phyloP scores from a whole-genome alignment of 1,140 invertebrate species.

The Amphibalanus amphitrite region DNA sequence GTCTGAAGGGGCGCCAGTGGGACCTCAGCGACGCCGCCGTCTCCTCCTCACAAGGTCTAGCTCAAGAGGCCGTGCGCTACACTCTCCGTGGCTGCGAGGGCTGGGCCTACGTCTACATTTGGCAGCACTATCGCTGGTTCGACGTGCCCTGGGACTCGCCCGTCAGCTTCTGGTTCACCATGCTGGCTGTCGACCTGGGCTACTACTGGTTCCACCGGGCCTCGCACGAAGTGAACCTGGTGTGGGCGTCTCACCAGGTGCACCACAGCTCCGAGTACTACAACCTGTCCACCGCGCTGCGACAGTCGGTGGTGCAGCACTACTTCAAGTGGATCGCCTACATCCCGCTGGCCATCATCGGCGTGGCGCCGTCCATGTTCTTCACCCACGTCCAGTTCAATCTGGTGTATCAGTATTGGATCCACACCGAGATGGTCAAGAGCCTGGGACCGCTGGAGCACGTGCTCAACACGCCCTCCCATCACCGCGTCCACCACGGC shows the following conservation, averaged over 20 bases:
- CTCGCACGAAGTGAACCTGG: slow-evolving; percentile 60
- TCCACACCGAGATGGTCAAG: slow-evolving; percentile 64
- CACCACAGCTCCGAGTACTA: slow-evolving; percentile 92
- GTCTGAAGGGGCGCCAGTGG: too few relatives aligned
- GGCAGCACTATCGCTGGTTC: neutral
- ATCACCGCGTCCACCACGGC: slow-evolving; percentile 7
- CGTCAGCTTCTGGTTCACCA: slow-evolving; percentile 25
- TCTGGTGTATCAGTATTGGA: slow-evolving; percentile 55
- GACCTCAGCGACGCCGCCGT: too few relatives aligned
- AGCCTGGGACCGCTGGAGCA: slow-evolving; percentile 63
- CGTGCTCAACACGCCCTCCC: slow-evolving; percentile 70
- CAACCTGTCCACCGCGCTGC: slow-evolving; percentile 67
- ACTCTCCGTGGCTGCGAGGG: too few relatives aligned
- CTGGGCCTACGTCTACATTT: too few relatives aligned
- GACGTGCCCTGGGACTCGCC: neutral
- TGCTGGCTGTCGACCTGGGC: slow-evolving; percentile 60
- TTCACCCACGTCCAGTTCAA: slow-evolving; percentile 47
- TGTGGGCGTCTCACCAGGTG: slow-evolving; percentile 88
- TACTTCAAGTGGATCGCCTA: slow-evolving; percentile 53
- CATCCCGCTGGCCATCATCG: slow-evolving; percentile 56
- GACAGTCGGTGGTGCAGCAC: slow-evolving; percentile 56
- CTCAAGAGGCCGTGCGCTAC: too few relatives aligned
- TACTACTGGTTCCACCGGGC: slow-evolving; percentile 83
- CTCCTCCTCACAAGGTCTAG: too few relatives aligned
- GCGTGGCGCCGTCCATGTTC: too few relatives aligned